A percentile compares a stretch with the other conserved stretches of the same genome.
phyloP scores from a whole-genome alignment of 2,888 invertebrate genomes.

The Clistopyga incitator region DNA sequence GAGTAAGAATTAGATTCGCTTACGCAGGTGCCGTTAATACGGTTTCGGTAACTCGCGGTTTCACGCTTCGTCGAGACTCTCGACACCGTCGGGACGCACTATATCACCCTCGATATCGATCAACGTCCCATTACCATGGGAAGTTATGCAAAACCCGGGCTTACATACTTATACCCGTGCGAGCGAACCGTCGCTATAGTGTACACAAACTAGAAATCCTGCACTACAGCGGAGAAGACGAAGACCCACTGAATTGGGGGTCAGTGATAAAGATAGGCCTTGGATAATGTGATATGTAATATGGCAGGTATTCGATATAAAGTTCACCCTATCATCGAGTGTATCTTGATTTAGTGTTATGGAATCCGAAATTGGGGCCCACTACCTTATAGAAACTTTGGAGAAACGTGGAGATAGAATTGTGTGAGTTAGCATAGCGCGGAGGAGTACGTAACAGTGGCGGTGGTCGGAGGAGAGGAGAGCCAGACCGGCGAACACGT shows the following conservation, averaged over 20 bases:
- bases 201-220: not conserved
- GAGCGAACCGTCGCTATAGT: not conserved
- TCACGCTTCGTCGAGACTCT: conserved; percentile 65
- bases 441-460: conserved; percentile 44
- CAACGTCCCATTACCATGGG: conserved; percentile 68
- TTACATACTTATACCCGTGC: conserved; percentile 11
- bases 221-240: conserved; percentile 20
- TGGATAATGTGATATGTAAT: conserved; percentile 47
- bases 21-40: conserved; percentile 72
- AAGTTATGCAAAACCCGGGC: conserved; percentile 60
- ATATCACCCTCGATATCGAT: conserved; percentile 66
- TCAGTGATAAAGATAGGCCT: conserved; percentile 67
- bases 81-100: conserved; percentile 48
- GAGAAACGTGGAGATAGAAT: conserved; percentile 32
- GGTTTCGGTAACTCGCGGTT: conserved; percentile 70
- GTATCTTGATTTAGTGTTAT: too few relatives aligned
- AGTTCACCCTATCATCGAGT: too few relatives aligned
- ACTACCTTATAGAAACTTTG: conserved; percentile 38
- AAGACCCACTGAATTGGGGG: conserved; percentile 61
- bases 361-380: too few relatives aligned
- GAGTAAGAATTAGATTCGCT: conserved; percentile 69
- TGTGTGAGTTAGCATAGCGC: conserved; percentile 29
- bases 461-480: conserved; percentile 29
- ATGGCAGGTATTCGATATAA: not conserved
- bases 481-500: conserved; percentile 51